A percentile compares a stretch with the other conserved stretches of the same genome.
Evolutionary conservation across 2,113 vertebrate genomes (phyloP).

Genomic region (Murina feae): DNA sequence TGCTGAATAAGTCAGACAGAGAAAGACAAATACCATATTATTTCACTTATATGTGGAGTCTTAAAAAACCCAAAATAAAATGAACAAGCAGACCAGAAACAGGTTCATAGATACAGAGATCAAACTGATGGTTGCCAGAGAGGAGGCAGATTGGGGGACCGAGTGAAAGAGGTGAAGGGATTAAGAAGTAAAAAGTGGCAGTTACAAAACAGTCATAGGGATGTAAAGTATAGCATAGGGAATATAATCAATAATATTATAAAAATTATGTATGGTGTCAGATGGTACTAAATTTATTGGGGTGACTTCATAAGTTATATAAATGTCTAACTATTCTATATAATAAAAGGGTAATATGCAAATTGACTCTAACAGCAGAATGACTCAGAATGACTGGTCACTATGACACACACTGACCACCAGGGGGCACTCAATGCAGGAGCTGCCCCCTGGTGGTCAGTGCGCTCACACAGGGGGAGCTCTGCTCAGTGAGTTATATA

Average conservation of each 20-base stretch:
- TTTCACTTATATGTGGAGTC: neutral
- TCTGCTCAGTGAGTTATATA: no score
- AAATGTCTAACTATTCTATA: no score
- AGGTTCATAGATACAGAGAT: neutral
- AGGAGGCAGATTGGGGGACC: neutral
- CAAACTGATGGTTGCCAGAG: neutral
- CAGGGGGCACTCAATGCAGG: no score
- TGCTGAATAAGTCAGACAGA: neutral
- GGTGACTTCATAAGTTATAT: neutral
- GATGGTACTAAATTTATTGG: neutral
- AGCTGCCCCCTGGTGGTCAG: no score
- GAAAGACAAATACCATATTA: neutral
- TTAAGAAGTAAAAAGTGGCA: neutral
- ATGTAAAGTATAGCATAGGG: neutral
- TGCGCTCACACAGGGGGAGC: no score
- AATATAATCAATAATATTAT: neutral
- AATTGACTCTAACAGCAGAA: no score
- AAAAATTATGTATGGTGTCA: neutral
- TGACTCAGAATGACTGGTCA: no score
- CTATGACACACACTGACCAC: no score
- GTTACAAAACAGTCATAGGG: neutral
- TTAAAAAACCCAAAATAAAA: neutral
- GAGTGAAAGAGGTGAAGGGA: neutral
- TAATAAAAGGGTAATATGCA: no score
- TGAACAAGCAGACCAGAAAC: neutral